Evolutionary conservation across 2,888 invertebrate species (phyloP).

Genomic region (Conistra vaccinii): DNA sequence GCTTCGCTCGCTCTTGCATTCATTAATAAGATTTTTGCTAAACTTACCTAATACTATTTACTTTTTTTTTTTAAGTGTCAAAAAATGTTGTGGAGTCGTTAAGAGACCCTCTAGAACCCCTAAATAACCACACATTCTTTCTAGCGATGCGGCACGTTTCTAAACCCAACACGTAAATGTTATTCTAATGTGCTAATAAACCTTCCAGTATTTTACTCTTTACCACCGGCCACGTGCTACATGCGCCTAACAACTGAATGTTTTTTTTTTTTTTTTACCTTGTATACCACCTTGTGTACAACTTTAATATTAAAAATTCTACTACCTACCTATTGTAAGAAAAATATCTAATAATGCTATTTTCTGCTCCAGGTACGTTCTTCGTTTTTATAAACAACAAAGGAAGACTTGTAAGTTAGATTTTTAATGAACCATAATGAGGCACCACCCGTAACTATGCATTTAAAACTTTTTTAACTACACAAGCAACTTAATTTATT

Average conservation of each 20-base stretch:
- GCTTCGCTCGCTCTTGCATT: no score
- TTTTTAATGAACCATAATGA: conserved; percentile 29
- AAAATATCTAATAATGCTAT: conserved; percentile 9
- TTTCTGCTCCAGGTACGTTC: conserved; percentile 49
- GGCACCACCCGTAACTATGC: background rate
- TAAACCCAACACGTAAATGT: no score
- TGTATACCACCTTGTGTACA: background rate
- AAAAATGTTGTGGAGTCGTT: no score
- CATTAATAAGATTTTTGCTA: no score
- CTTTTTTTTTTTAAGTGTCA: no score
- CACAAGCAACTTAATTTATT: conserved; percentile 18
- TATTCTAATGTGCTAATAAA: background rate
- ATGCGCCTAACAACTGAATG: conserved; percentile 54
- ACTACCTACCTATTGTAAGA: background rate
- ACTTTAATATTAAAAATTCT: background rate
- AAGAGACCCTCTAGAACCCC: no score
- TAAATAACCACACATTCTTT: no score
- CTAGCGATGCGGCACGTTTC: no score
- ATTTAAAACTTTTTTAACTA: background rate
- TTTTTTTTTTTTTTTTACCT: background rate
- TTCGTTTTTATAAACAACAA: conserved; percentile 1
- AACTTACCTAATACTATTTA: no score
- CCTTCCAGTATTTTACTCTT: conserved; percentile 10
- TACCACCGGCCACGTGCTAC: conserved; percentile 39
- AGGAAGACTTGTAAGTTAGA: conserved; percentile 18